Evolutionary conservation across 2,888 invertebrate species (phyloP).

Genomic region (Lasioglossum villosulum): DNA sequence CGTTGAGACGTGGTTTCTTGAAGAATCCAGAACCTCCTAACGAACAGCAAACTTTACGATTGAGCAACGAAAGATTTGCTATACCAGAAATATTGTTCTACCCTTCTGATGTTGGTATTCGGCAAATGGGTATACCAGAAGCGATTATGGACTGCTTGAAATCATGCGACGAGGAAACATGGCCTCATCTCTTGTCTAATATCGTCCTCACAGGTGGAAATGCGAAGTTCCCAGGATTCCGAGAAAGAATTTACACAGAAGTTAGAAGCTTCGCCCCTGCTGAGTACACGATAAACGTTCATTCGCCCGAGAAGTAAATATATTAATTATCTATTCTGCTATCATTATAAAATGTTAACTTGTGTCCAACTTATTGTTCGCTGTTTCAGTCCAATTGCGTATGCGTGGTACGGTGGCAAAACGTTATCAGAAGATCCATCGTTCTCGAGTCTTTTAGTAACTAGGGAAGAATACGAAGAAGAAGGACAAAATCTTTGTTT

Average conservation of each 20-base stretch:
- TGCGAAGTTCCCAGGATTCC: constrained; percentile 93
- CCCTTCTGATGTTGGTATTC: constrained; percentile 97
- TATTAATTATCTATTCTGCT: constrained; percentile 1
- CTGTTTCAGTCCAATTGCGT: constrained; percentile 89
- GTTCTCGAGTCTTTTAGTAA: constrained; percentile 90
- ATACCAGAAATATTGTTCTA: constrained; percentile 97
- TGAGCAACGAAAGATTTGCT: constrained; percentile 97
- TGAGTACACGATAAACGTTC: constrained; percentile 91
- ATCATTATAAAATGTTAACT: background rate
- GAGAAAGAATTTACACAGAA: constrained; percentile 91
- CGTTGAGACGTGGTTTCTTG: constrained; percentile 92
- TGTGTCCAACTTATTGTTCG: constrained; percentile 5
- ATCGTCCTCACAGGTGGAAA: constrained; percentile 94
- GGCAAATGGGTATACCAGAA: constrained; percentile 96
- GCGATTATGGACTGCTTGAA: constrained; percentile 92
- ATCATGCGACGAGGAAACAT: constrained; percentile 90
- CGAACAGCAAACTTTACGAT: constrained; percentile 91
- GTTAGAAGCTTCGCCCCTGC: constrained; percentile 92
- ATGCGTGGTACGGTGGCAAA: constrained; percentile 96
- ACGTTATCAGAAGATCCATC: constrained; percentile 90
- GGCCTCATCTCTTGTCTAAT: constrained; percentile 92
- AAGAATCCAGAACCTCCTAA: constrained; percentile 84
- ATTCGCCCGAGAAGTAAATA: constrained; percentile 88
- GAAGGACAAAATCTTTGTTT: constrained; percentile 89
- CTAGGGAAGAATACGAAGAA: constrained; percentile 95